Evolutionary conservation across 1,140 invertebrate species (phyloP), one percentile per base, ranked within the genome.

Genomic region (Cryptotermes secundus): DNA sequence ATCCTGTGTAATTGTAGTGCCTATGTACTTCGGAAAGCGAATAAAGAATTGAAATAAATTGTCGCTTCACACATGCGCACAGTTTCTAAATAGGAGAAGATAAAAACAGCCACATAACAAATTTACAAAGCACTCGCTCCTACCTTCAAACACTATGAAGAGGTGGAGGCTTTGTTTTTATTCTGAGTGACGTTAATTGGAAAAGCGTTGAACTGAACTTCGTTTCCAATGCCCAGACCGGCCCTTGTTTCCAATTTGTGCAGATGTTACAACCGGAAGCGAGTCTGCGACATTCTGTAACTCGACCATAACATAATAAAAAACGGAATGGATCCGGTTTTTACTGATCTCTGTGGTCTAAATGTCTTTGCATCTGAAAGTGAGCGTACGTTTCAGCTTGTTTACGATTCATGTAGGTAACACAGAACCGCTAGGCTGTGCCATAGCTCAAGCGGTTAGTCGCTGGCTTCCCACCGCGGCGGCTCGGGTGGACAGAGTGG

Each of bases 71-170:
- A 72, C 59, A 72, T 72, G 53, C 14, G 3, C n/a, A 14, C 59
- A 72, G 59, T 72, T 72, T 31, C 59, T 72, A 72, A 72, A 72
- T 72, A 72, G 26, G 59, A 72, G 10, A n/a, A 72, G 59, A 72
- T 26, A 72, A 72, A 72, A n/a, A 72, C n/a, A n/a, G 2, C n/a
- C 59, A n/a, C 26, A 31, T 72, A 72, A 72, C 59, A 31, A 72
- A 72, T 72, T 31, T 14, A 72, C 59, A 31, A 31, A 72, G n/a
- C 59, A 9, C 26, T 31, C n/a, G 6, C 59, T 26, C 14, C 4
- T 31, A n/a, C 26, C 4, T 72, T 7, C 7, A 72, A 72, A n/a
- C 7, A n/a, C 2, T 72, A 59, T 9, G 59, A 45, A 65, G 59
- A 72, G 59, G 31, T 72, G 26, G 7, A 16, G 59, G 26, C 0